phyloP scores from a whole-genome alignment of 2,888 invertebrate species.

The Drosophila lacicola region DNA sequence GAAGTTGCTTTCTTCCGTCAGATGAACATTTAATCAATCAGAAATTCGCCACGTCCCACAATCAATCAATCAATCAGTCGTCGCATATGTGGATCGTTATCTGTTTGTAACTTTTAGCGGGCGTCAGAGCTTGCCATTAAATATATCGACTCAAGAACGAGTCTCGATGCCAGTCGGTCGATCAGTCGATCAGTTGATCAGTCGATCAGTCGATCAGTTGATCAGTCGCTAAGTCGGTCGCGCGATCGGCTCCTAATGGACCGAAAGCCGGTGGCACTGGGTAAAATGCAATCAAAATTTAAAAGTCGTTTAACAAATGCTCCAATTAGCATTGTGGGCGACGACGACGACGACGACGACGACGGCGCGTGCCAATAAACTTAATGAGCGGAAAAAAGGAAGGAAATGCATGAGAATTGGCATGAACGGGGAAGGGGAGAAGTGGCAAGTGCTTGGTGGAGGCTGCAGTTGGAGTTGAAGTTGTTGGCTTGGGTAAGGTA shows the following conservation, averaged over 20 bases:
- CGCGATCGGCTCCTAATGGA: slow-evolving; percentile 31
- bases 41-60: no score
- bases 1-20: no score
- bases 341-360: background rate
- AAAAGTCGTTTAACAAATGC: slow-evolving; percentile 52
- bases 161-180: background rate
- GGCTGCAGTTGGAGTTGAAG: slow-evolving; percentile 10
- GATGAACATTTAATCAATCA: no score
- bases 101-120: background rate
- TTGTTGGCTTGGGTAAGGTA: slow-evolving; percentile 23
- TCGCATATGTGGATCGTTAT: background rate
- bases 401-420: slow-evolving; percentile 3
- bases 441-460: background rate
- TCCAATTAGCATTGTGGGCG: slow-evolving; percentile 59
- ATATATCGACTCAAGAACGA: no score
- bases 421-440: no score
- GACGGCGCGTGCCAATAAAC: slow-evolving; percentile 40
- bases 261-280: slow-evolving; percentile 29
- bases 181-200: slow-evolving; percentile 6
- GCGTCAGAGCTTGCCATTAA: background rate
- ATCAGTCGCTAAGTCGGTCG: slow-evolving; percentile 20
- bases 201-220: background rate
- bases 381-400: slow-evolving; percentile 43
- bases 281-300: slow-evolving; percentile 36
- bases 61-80: background rate